Conservation (phyloP, 2,888 invertebrate species). For the Drosophila mimetica region DNA sequence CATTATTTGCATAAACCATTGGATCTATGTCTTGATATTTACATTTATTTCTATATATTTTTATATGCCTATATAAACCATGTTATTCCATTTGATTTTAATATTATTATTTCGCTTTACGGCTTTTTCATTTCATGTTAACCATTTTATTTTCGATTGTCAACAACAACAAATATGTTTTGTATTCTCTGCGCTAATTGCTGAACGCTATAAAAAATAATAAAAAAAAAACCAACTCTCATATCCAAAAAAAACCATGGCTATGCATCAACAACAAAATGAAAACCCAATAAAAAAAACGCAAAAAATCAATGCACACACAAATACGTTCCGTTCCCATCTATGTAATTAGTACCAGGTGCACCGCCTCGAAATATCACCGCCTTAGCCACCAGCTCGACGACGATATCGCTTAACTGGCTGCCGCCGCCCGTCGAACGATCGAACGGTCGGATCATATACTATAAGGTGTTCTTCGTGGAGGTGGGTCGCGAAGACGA, state of each 20-base stretch:
- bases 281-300: conserved; percentile 52
- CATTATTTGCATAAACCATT: conserved; percentile 84
- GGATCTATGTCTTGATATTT: conserved; percentile 69
- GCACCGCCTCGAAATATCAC: conserved; percentile 98
- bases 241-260: conserved; percentile 32
- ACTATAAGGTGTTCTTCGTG: conserved; percentile 97
- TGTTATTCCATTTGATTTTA: conserved; percentile 35
- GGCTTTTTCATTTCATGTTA: conserved; percentile 78
- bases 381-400: conserved; percentile 94
- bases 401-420: conserved; percentile 95
- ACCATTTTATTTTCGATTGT: conserved; percentile 65
- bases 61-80: conserved; percentile 46
- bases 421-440: conserved; percentile 95
- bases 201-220: conserved; percentile 73
- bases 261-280: conserved; percentile 44
- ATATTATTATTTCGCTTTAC: conserved; percentile 57
- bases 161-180: conserved; percentile 34
- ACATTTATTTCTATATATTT: conserved; percentile 48
- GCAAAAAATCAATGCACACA: conserved; percentile 57
- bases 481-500: conserved; percentile 93
- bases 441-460: conserved; percentile 95
- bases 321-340: conserved; percentile 79
- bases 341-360: conserved; percentile 92
- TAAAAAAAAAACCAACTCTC: conserved; percentile 36
- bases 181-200: conserved; percentile 62